Conservation (phyloP, 2,797 vertebrate species). For the Xenopus petersii region DNA sequence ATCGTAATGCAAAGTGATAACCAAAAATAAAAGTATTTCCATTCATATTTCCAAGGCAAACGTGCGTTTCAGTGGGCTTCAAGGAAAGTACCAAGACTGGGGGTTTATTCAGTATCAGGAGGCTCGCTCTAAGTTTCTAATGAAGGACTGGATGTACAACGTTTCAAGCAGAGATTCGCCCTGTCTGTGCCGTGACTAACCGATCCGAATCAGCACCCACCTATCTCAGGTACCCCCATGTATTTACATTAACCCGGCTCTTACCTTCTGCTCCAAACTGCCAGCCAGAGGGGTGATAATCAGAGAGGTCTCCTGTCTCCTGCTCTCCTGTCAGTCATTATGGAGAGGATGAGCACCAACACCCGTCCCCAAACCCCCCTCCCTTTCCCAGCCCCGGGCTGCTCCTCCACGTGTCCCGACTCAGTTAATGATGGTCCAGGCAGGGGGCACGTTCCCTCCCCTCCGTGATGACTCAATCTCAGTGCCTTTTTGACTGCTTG, state of each 20-base stretch:
- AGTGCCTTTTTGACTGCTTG: slow-evolving; percentile 9
- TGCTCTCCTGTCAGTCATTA: slow-evolving; percentile 38
- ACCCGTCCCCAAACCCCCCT: slow-evolving; percentile 13
- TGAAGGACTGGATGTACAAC: too few relatives aligned
- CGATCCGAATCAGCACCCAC: not conserved
- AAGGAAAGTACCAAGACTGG: not conserved
- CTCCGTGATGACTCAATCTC: slow-evolving; percentile 34
- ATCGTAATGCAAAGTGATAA: too few relatives aligned
- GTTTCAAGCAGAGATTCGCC: too few relatives aligned
- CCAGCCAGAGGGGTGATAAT: slow-evolving; percentile 21
- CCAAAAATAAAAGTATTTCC: too few relatives aligned
- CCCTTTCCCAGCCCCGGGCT: not conserved
- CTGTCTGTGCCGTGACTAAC: too few relatives aligned
- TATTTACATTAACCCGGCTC: not conserved
- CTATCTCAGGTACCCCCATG: too few relatives aligned
- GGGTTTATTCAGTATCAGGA: not conserved
- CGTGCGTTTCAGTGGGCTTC: too few relatives aligned
- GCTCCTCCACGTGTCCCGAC: slow-evolving; percentile 4
- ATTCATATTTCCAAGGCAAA: too few relatives aligned
- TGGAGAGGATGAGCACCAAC: not conserved
- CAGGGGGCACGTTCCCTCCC: slow-evolving; percentile 9
- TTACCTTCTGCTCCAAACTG: slow-evolving; percentile 25
- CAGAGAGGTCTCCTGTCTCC: slow-evolving; percentile 35
- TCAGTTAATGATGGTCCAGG: not conserved
- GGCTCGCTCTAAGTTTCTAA: too few relatives aligned